phyloP scores from a whole-genome alignment of 1,140 invertebrate species.

The Drosophila baimaii region DNA sequence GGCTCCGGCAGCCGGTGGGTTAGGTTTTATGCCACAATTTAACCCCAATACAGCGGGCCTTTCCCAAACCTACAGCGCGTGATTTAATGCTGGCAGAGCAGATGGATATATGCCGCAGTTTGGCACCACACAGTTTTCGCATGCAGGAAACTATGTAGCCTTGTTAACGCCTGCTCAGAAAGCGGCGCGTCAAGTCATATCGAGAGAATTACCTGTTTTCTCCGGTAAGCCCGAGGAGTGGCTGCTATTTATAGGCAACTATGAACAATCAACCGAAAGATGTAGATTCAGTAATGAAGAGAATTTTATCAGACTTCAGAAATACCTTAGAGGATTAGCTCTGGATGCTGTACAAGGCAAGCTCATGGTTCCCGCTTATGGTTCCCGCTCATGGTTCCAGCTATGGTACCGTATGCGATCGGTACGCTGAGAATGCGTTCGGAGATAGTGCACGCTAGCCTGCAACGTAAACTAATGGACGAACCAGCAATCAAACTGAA shows the following conservation, averaged over 20 bases:
- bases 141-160: not conserved
- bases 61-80: not conserved
- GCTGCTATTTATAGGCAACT: constrained; percentile 12
- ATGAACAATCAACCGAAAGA: not conserved
- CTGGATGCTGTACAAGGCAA: not conserved
- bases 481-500: not conserved
- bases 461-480: not conserved
- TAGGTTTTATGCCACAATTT: not conserved
- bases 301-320: constrained; percentile 1
- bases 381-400: no score
- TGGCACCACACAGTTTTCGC: not conserved
- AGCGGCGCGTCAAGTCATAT: not conserved
- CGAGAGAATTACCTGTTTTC: not conserved
- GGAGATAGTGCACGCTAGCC: not conserved
- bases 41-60: not conserved
- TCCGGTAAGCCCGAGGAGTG: not conserved
- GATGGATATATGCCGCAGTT: not conserved
- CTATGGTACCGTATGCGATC: not conserved
- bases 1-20: not conserved
- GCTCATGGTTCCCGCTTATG: no score
- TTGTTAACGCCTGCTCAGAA: not conserved
- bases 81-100: not conserved
- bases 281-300: constrained; percentile 1
- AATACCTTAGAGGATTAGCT: not conserved
- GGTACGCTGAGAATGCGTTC: constrained; percentile 13